phyloP scores from a whole-genome alignment of 2,797 vertebrate species.

The Leuciscus waleckii region DNA sequence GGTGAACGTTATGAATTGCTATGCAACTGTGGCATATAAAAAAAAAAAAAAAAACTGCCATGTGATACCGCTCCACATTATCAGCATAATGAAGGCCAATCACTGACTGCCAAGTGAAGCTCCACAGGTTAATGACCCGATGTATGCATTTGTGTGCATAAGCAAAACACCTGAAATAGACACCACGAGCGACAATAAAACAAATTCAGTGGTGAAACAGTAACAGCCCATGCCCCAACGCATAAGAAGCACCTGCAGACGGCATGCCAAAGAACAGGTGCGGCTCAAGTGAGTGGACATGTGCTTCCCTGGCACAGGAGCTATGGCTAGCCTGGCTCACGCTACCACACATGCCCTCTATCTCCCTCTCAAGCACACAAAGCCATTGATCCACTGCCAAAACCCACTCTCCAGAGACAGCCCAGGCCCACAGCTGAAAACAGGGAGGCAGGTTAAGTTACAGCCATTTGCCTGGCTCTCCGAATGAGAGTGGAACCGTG shows the following conservation, averaged over 20 bases:
- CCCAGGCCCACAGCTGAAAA: constrained; percentile 54
- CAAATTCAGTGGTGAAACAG: constrained; percentile 15
- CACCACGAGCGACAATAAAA: background rate
- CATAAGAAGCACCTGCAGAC: constrained; percentile 41
- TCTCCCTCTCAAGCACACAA: constrained; percentile 34
- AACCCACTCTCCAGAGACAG: constrained; percentile 56
- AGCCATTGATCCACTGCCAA: constrained; percentile 55
- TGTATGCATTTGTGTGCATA: background rate
- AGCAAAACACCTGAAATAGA: constrained; percentile 3
- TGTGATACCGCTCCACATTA: background rate
- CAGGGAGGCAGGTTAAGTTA: constrained; percentile 55
- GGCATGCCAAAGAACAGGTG: constrained; percentile 47
- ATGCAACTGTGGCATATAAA: background rate
- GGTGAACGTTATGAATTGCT: background rate
- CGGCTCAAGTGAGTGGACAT: constrained; percentile 48
- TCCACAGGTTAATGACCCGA: constrained; percentile 17
- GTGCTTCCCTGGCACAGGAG: constrained; percentile 49
- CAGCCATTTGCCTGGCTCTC: constrained; percentile 46
- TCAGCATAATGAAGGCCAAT: background rate
- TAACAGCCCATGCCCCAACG: background rate
- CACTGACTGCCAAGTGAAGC: constrained; percentile 26
- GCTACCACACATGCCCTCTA: constrained; percentile 29
- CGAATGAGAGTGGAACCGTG: constrained; percentile 26
- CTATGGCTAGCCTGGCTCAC: constrained; percentile 18
- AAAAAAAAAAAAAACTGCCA: background rate